A percentile compares a stretch with the other conserved stretches of the same genome.
These are phyloP conservation scores for Automeris io DNA, from an alignment of 2,888 invertebrate genomes.

Conservation along the genomic window DNA sequence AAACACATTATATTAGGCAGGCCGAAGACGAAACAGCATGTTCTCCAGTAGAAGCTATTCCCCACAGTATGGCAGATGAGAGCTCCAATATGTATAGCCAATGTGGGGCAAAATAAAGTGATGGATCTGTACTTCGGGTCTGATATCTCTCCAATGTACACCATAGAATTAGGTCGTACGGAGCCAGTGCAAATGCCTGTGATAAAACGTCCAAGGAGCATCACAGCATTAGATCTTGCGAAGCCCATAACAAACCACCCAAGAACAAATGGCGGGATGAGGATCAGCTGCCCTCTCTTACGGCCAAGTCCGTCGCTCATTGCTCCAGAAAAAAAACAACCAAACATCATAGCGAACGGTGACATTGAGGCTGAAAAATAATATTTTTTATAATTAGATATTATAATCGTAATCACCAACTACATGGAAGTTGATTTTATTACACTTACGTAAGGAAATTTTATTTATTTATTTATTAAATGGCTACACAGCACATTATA, in stretches of 20 bases:
- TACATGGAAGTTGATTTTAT: no score
- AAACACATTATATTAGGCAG: conserved; percentile 29
- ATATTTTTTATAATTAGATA: no score
- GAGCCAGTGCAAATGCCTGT: conserved; percentile 33
- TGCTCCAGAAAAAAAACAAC: conserved; percentile 35
- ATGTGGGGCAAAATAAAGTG: conserved; percentile 28
- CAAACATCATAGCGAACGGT: conserved; percentile 37
- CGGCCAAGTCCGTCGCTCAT: conserved; percentile 40
- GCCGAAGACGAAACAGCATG: conserved; percentile 27
- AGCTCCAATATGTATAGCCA: conserved; percentile 29
- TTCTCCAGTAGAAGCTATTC: conserved; percentile 33
- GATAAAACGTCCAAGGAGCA: conserved; percentile 33
- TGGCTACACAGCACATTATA: no score
- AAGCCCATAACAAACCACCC: conserved; percentile 29
- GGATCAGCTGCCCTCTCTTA: conserved; percentile 29
- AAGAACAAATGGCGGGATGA: conserved; percentile 14
- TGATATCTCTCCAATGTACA: conserved; percentile 41
- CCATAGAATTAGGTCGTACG: conserved; percentile 29
- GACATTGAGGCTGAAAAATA: conserved; percentile 38
- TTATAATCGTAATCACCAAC: no score
- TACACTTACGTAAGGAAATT: no score
- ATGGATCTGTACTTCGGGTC: conserved; percentile 39
- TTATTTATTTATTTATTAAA: no score
- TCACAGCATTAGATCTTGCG: conserved; percentile 18
- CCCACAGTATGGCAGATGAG: conserved; percentile 34